Base-by-base conservation (phyloP, 2,797 vertebrate genomes). In the Rhincodon typus region DNA sequence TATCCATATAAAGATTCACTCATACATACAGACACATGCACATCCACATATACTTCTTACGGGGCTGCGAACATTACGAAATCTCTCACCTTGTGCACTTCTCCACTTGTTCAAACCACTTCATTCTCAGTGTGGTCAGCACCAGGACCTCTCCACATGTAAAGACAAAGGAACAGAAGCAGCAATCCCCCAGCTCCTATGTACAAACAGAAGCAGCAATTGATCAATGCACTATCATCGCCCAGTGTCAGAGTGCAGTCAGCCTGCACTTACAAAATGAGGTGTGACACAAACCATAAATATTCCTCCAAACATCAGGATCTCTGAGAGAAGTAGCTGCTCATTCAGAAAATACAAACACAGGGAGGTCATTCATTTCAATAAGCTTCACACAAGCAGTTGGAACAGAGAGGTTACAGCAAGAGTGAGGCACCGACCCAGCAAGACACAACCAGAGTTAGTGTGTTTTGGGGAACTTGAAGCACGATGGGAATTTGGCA, bases 131-230 rank as follows among this genome's bases (percentile, higher is more conserved):
- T 97, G 98, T 98, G 2, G 98, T 98, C 96, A 99, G 96, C 53
- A 97, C 96, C 84, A 99, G 97, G 67, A 97, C 97, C 17, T 98
- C 97, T 0, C 96, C 98, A 96, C 97, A 97, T 96, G 97, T 98
- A 97, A 99, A 99, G 50, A 98, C 96, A 97, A 99, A 98, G 0
- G 97, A 98, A 90, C 98, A 98, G 69, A 99, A 97, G 96, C 98
- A 99, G 96, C 97, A 97, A 95, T 99, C 98, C 46, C 98, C 98
- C 93, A 98, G 95, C 72, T 97, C 96, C 99, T 99, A 96, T 15
- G 96, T 96, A 96, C 25, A 96, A 94, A 96, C 21, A 72, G 4
- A 93, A 12, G 7, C n/a, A 21, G n/a, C n/a, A 38, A 17, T 57
- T 19, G 57, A 42, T 91, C 77, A 38, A 2, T 38, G 17, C 15